Evolutionary conservation across 2,113 vertebrate genomes (phyloP).

Genomic region (Argyrosomus japonicus): DNA sequence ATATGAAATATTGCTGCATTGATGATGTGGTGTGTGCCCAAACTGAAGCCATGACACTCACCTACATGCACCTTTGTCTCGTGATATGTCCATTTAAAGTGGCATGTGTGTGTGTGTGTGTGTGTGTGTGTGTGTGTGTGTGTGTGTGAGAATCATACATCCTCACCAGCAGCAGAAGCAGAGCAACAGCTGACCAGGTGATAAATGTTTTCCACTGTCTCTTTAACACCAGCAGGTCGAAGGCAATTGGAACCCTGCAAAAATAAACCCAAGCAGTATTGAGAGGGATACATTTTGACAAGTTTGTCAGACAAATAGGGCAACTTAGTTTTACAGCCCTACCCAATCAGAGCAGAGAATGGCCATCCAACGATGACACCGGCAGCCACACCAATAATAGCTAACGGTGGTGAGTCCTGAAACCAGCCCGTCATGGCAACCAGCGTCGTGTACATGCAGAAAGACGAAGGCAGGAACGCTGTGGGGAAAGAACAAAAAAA

Average conservation of each 20-base stretch:
- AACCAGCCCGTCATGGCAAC: constrained; percentile 98
- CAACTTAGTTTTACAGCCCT: constrained; percentile 56
- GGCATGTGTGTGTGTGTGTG: not conserved
- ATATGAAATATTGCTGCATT: not conserved
- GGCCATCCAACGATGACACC: constrained; percentile 96
- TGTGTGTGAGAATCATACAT: not conserved
- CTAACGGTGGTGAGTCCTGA: constrained; percentile 90
- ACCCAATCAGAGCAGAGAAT: constrained; percentile 95
- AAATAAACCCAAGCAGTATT: not conserved
- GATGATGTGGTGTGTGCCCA: not conserved
- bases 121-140: not conserved
- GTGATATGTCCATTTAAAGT: not conserved
- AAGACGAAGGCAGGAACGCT: constrained; percentile 97
- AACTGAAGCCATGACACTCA: not conserved
- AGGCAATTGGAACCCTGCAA: constrained; percentile 92
- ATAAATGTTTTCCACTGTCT: constrained; percentile 92
- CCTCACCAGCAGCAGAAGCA: constrained; percentile 93
- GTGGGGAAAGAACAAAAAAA: constrained; percentile 23
- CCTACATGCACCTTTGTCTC: not conserved
- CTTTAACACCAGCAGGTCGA: constrained; percentile 92
- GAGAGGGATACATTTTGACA: not conserved
- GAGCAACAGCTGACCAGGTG: constrained; percentile 87
- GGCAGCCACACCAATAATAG: constrained; percentile 91
- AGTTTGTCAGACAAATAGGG: not conserved
- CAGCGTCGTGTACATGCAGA: constrained; percentile 97